Base-by-base conservation (phyloP, 2,797 vertebrate genomes). In the Chelon auratus region DNA sequence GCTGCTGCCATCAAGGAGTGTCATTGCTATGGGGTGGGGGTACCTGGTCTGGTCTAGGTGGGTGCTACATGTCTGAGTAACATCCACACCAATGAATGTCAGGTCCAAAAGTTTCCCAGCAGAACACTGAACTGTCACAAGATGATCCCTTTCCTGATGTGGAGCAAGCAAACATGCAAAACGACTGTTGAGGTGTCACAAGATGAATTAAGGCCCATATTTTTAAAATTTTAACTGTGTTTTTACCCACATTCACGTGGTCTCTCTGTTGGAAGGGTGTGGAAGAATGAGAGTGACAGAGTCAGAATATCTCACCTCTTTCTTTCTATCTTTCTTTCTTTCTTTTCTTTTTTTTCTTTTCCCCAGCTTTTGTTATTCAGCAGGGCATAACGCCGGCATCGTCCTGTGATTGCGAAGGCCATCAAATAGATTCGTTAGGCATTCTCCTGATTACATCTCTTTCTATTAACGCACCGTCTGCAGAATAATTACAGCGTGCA, bases 371-470 rank as follows among this genome's bases (percentile, higher is more conserved):
- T 64, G 56, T 79, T 60, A 33, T 68, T 72, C 52, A 53, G 40
- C 51, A 18, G 30, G 9, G 12, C 33, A 18, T 52, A 40, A 43
- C 37, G 22, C 58, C 68, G 66, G 62, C 75, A 63, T 72, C 47
- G 68, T 67, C 61, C 40, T 36, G 17, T 66, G 62, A 87, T 72
- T 76, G 39, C 57, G 53, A 2, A 24, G 62, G 62, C 40, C 42
- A 65, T 63, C 51, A 79, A 40, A 63, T 52, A 56, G 54, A 79
- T 74, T 70, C 61, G 57, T 70, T 52, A 43, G 40, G 48, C 67
- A 36, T 72, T 62, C 55, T 45, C 42, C 69, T 83, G 79, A 84
- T 81, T 57, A 18, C 52, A 80, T 77, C 57, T 79, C 37, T 61
- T 64, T 77, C 26, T 67, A 74, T 80, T 78, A 72, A 70, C 51